phyloP scores from a whole-genome alignment of 2,888 invertebrate genomes.

The Drosophila acutilabella region DNA sequence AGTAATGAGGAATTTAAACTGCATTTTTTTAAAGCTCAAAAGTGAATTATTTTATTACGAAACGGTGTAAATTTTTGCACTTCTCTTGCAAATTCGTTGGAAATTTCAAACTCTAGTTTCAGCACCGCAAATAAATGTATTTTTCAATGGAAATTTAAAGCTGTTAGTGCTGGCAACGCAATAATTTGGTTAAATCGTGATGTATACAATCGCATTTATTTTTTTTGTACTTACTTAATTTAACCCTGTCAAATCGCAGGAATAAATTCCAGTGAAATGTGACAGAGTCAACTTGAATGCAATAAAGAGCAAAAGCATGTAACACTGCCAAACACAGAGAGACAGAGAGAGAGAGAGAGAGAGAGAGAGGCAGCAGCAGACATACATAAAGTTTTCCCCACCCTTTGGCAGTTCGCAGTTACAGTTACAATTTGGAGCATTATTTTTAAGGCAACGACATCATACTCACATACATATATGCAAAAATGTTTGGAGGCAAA shows the following conservation, averaged over 20 bases:
- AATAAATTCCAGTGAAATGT: conserved; percentile 21
- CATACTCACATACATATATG: conserved; percentile 16
- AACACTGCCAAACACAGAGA: not conserved
- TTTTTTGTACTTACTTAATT: conserved; percentile 3
- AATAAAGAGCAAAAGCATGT: conserved; percentile 55
- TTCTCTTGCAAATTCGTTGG: no score
- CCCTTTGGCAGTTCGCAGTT: conserved; percentile 22
- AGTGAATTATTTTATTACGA: no score
- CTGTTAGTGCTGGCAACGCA: no score
- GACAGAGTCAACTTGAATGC: conserved; percentile 19
- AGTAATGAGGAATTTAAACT: no score
- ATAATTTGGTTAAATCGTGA: not conserved
- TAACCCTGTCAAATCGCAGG: conserved; percentile 1
- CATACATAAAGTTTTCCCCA: conserved; percentile 21
- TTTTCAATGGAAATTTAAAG: no score
- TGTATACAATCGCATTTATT: no score
- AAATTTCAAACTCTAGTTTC: no score
- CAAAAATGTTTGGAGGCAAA: conserved; percentile 33
- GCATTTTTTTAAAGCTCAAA: no score
- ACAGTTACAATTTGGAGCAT: conserved; percentile 25
- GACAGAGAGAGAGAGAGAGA: no score
- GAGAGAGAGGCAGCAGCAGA: not conserved
- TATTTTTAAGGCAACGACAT: conserved; percentile 37
- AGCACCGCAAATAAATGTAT: no score
- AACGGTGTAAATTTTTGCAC: no score